Conservation (phyloP, 53 echinoderm and acorn worm species). For the Luidia sarsii region DNA sequence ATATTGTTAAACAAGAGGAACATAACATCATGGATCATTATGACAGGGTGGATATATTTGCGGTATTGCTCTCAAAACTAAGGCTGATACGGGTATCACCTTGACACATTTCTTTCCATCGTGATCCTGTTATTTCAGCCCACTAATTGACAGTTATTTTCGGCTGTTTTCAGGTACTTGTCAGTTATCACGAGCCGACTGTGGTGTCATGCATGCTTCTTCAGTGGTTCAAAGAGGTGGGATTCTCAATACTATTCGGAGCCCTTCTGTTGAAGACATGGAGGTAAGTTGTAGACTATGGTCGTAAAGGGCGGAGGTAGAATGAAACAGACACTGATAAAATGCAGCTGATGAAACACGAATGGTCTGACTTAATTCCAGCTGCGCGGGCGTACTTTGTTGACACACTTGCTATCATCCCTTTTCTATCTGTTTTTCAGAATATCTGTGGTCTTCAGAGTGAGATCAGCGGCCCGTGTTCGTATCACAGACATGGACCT, state of each 20-base stretch:
- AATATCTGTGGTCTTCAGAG: slow-evolving; percentile 96
- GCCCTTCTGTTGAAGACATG: slow-evolving; percentile 96
- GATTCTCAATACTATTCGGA: slow-evolving; percentile 91
- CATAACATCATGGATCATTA: background rate
- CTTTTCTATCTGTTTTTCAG: slow-evolving; percentile 49
- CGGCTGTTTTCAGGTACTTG: slow-evolving; percentile 81
- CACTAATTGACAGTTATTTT: no score
- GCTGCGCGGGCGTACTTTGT: no score
- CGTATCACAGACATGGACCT: slow-evolving; percentile 96
- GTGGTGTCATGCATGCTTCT: slow-evolving; percentile 76
- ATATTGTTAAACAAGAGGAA: background rate
- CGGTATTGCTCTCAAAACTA: no score
- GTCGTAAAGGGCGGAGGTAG: no score
- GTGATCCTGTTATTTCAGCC: no score
- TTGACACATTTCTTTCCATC: no score
- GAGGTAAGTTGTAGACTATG: slow-evolving; percentile 86
- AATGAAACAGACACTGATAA: no score
- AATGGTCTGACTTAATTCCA: no score
- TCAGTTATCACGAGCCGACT: slow-evolving; percentile 84
- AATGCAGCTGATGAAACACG: no score
- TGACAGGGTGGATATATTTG: background rate
- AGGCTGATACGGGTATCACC: no score
- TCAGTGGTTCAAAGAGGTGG: slow-evolving; percentile 97
- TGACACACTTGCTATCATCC: no score
- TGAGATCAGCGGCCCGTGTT: slow-evolving; percentile 90